Evolutionary conservation across 2,113 vertebrate species (phyloP).

Genomic region (Pelecanoides urinatrix): DNA sequence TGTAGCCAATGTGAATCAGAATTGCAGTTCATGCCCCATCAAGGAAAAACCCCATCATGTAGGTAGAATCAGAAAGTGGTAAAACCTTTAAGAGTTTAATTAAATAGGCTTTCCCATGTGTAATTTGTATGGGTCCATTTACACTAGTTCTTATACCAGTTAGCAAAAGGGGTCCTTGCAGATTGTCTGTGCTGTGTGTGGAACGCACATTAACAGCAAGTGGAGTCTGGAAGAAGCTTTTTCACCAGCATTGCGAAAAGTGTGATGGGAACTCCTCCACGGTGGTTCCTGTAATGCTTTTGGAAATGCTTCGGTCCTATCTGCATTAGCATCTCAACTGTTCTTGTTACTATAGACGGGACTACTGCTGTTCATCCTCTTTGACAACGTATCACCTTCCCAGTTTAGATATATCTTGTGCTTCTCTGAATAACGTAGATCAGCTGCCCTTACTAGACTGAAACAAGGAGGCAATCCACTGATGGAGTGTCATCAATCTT

Average conservation of each 20-base stretch:
- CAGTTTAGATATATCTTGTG: background rate
- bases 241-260: no score
- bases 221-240: background rate
- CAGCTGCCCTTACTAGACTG: background rate
- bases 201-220: background rate
- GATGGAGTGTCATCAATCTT: background rate
- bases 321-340: background rate
- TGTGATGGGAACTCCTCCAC: background rate
- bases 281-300: background rate
- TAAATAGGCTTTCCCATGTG: background rate
- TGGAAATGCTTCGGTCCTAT: background rate
- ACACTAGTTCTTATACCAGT: background rate
- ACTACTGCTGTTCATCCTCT: background rate
- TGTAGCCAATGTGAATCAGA: background rate
- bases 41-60: no score
- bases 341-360: background rate
- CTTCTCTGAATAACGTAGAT: background rate
- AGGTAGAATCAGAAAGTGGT: background rate
- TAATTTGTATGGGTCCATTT: background rate
- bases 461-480: background rate
- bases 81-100: background rate
- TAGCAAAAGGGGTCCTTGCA: background rate
- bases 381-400: background rate
- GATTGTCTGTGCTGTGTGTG: background rate
- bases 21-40: background rate